phyloP scores from a whole-genome alignment of 2,113 vertebrate species.

The Sturnus vulgaris region DNA sequence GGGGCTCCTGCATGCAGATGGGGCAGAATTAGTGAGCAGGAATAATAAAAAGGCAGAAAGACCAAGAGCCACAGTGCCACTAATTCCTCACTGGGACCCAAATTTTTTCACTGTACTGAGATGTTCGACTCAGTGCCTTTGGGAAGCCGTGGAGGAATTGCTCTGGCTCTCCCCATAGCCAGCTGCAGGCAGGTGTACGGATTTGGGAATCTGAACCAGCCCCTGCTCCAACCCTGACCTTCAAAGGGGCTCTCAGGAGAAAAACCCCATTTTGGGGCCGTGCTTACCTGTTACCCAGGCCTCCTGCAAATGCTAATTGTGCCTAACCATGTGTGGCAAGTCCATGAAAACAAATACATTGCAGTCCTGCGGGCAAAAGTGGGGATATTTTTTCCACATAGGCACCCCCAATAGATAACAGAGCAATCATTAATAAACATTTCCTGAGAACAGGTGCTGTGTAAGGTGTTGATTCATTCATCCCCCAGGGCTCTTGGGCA shows the following conservation, averaged over 20 bases:
- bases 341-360: background rate
- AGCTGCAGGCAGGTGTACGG: accelerated
- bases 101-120: background rate
- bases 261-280: background rate
- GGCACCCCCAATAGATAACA: background rate
- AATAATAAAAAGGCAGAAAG: background rate
- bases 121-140: background rate
- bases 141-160: background rate
- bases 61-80: background rate
- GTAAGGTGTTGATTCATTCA: background rate
- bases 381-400: background rate
- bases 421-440: background rate
- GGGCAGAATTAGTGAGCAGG: background rate
- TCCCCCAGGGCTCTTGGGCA: background rate
- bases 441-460: background rate
- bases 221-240: background rate
- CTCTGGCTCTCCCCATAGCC: background rate
- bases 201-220: accelerated
- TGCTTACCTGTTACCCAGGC: background rate
- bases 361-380: background rate
- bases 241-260: background rate
- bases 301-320: background rate
- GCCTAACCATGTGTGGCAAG: background rate
- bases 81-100: background rate
- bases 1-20: background rate